Percentiles rank a stretch among this genome's conserved stretches.
Evolutionary conservation across 2,113 vertebrate genomes (phyloP).

Genomic region (Tauraco erythrolophus): DNA sequence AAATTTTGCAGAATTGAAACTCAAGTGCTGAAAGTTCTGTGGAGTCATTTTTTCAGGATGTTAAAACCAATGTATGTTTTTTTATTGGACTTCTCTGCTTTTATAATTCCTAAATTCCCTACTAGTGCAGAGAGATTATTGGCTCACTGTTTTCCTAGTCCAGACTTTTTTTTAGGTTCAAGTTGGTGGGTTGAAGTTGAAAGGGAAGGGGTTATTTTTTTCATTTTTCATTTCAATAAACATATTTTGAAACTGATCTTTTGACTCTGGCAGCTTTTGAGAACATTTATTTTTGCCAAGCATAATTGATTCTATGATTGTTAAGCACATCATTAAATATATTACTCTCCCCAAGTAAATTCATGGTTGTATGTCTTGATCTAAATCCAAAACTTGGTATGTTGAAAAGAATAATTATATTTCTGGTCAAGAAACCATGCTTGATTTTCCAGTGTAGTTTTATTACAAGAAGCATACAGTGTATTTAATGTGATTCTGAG

Average conservation of each 20-base stretch:
- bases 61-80: conserved; percentile 17
- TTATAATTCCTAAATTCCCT: conserved; percentile 10
- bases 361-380: conserved; percentile 2
- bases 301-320: conserved; percentile 28
- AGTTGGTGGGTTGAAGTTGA: neutral
- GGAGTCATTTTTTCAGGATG: conserved; percentile 32
- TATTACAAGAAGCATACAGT: neutral
- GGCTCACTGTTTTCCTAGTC: conserved; percentile 7
- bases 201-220: neutral
- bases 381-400: conserved; percentile 29
- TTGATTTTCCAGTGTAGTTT: neutral
- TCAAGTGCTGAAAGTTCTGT: neutral
- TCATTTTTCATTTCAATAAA: conserved; percentile 34
- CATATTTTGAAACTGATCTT: conserved; percentile 40
- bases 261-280: conserved; percentile 37
- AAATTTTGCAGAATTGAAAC: neutral
- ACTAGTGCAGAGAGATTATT: neutral
- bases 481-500: neutral
- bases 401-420: conserved; percentile 30
- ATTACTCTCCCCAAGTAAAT: conserved; percentile 22
- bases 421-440: neutral
- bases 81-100: conserved; percentile 19
- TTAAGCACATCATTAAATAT: conserved; percentile 45
- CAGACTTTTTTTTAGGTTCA: neutral
- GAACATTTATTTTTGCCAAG: conserved; percentile 38